These are phyloP conservation scores for Molorchus minor DNA, from an alignment of 2,888 invertebrate species.

Conservation along the genomic window DNA sequence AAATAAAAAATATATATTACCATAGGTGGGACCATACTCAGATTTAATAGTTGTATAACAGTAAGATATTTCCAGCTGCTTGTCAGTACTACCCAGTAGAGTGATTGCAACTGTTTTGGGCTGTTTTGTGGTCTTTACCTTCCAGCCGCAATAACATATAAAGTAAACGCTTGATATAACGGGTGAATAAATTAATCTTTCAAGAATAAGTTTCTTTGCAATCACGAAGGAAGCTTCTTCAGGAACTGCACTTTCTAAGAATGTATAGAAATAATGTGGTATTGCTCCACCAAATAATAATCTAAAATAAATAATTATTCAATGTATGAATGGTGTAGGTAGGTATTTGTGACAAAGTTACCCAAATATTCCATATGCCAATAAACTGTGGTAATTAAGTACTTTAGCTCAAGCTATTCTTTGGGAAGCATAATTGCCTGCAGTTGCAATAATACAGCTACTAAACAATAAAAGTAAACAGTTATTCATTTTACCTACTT, in stretches of 20 bases:
- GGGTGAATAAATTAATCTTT: slow-evolving; percentile 78
- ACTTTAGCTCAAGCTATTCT: slow-evolving; percentile 71
- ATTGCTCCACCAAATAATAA: slow-evolving; percentile 82
- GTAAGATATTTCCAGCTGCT: slow-evolving; percentile 84
- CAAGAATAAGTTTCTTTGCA: slow-evolving; percentile 73
- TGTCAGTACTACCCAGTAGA: slow-evolving; percentile 73
- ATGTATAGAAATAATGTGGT: slow-evolving; percentile 80
- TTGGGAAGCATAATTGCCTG: slow-evolving; percentile 80
- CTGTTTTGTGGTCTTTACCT: slow-evolving; percentile 74
- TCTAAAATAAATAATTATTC: slow-evolving; percentile 60
- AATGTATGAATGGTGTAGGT: no score
- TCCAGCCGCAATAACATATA: slow-evolving; percentile 82
- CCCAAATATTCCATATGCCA: slow-evolving; percentile 83
- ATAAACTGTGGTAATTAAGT: slow-evolving; percentile 72
- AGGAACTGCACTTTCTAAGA: slow-evolving; percentile 70
- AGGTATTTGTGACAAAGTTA: no score
- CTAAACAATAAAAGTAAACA: slow-evolving; percentile 51
- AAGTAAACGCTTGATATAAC: slow-evolving; percentile 76
- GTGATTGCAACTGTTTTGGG: slow-evolving; percentile 70
- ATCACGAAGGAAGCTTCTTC: slow-evolving; percentile 64
- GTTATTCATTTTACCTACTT: slow-evolving; percentile 1
- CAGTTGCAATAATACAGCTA: slow-evolving; percentile 76
- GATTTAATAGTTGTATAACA: slow-evolving; percentile 76
- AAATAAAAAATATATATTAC: slow-evolving; percentile 64
- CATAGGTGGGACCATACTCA: slow-evolving; percentile 80